Evolutionary conservation across 2,888 invertebrate species (phyloP).

Genomic region (Trilocha varians): DNA sequence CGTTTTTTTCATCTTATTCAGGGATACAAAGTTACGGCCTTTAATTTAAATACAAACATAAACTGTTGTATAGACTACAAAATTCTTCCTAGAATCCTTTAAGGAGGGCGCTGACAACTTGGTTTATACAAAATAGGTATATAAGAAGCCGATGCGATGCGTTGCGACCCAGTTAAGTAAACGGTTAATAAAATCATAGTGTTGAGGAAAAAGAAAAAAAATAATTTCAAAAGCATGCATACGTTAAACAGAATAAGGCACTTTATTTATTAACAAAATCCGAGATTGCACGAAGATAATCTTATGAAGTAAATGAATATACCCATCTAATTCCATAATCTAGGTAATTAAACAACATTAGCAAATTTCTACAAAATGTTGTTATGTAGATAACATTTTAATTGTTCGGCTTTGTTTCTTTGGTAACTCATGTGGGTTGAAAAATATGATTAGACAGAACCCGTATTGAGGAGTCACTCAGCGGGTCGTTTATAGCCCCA

Average conservation of each 20-base stretch:
- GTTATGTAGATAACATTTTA: slow-evolving; percentile 29
- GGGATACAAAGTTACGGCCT: no score
- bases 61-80: no score
- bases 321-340: slow-evolving; percentile 2
- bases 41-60: no score
- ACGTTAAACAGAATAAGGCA: background rate
- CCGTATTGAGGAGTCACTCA: slow-evolving; percentile 55
- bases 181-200: no score
- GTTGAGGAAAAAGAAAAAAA: no score
- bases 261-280: background rate
- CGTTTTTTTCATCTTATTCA: no score
- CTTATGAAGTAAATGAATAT: slow-evolving; percentile 2
- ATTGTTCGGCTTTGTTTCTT: slow-evolving; percentile 37
- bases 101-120: no score
- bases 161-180: no score
- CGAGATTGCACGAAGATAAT: slow-evolving; percentile 1
- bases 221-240: no score
- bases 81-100: no score
- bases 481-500: slow-evolving; percentile 59
- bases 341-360: slow-evolving; percentile 3
- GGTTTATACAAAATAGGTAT: no score
- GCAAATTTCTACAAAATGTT: slow-evolving; percentile 18
- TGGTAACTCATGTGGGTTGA: slow-evolving; percentile 47
- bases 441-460: slow-evolving; percentile 57
- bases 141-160: no score